A percentile compares a stretch with the other conserved stretches of the same genome.
These are phyloP conservation scores for Pavo muticus DNA, from an alignment of 2,113 vertebrate genomes.

Conservation along the genomic window DNA sequence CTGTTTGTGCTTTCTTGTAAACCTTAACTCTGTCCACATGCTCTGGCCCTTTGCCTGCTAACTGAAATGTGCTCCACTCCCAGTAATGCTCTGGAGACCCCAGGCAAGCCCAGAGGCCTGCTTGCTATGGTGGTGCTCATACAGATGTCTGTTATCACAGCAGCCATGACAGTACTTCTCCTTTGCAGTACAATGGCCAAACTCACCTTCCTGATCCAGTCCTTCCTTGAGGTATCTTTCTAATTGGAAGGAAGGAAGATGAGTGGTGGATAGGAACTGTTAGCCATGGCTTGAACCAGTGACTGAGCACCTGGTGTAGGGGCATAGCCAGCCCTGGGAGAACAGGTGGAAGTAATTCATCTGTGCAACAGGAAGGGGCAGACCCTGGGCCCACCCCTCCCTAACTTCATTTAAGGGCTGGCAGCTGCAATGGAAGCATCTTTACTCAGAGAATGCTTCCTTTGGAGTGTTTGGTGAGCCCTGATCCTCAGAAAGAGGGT, in stretches of 20 bases:
- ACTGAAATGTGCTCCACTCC: neutral
- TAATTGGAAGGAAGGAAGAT: neutral
- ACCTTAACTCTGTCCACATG: neutral
- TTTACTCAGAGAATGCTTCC: too few species aligned
- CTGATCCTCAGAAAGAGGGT: too few species aligned
- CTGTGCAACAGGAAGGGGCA: too few species aligned
- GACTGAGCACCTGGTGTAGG: too few species aligned
- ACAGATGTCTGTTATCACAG: neutral
- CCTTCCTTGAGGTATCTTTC: neutral
- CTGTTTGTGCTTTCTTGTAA: neutral
- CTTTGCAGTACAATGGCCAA: neutral
- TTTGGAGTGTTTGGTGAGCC: too few species aligned
- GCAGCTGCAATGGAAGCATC: too few species aligned
- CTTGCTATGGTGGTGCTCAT: neutral
- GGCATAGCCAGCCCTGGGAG: too few species aligned
- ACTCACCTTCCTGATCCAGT: neutral
- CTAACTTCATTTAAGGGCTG: too few species aligned
- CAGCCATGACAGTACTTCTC: accelerated
- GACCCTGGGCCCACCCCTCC: too few species aligned
- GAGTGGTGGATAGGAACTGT: neutral
- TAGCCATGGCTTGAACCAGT: too few species aligned
- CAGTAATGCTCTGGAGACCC: neutral
- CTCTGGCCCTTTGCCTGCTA: neutral
- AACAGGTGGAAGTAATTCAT: too few species aligned
- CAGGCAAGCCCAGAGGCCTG: neutral